phyloP scores from a whole-genome alignment of 2,797 vertebrate genomes.

The Phataginus tetradactyla region DNA sequence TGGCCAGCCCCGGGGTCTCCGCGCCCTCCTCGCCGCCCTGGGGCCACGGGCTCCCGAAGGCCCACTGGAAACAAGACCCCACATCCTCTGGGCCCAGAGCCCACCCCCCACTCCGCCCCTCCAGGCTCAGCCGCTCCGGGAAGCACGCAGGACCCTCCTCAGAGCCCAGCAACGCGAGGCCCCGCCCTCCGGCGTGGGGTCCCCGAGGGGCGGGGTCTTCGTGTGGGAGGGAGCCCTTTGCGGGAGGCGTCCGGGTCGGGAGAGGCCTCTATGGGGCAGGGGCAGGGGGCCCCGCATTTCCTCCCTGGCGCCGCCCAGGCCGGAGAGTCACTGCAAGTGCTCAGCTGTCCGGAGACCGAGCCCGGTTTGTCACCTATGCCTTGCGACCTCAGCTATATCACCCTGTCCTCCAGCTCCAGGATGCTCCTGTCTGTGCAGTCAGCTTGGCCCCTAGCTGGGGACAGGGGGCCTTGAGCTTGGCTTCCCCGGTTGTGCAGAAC shows the following conservation, averaged over 20 bases:
- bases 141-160: too few relatives aligned
- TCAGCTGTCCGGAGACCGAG: neutral
- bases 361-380: neutral
- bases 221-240: neutral
- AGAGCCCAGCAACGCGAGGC: too few relatives aligned
- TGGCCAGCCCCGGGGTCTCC: neutral
- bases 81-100: neutral
- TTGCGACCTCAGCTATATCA: neutral
- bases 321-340: neutral
- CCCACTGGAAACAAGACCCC: neutral
- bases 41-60: neutral
- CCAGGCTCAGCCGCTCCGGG: neutral
- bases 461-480: neutral
- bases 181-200: neutral
- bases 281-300: neutral
- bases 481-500: accelerated
- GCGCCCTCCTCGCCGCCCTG: neutral
- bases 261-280: neutral
- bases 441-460: neutral
- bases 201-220: neutral
- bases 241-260: too few relatives aligned
- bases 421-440: neutral
- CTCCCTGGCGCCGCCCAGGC: neutral
- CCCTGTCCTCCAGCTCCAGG: neutral
- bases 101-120: too few relatives aligned